Base-by-base conservation (phyloP, 2,888 invertebrate genomes). In the Tachina grossa region DNA sequence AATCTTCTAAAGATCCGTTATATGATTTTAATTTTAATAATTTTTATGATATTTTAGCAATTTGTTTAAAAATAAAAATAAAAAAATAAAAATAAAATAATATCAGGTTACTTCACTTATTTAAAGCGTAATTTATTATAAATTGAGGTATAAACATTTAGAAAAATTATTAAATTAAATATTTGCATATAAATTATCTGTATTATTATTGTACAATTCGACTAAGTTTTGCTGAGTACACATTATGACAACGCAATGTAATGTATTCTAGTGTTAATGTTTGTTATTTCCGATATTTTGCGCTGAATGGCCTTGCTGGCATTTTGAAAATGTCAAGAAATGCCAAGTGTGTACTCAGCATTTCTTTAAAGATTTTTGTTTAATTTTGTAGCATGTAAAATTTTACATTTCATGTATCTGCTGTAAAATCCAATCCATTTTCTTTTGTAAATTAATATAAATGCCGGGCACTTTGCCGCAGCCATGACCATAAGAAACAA, bases 401-500 rank as follows among this genome's bases (percentile, higher is more conserved):
- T 2, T 49, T 76, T 68, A 86, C 82, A 82, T 78, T 45, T 78
- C 77, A 61, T 59, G 49, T 45, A 88, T 79, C 39, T 84, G 80
- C 14, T 87, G 81, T 14, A 90, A 85, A 79, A 95, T 95, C 95
- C 95, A 95, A 87, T 94, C 94, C 1, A 94, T 88, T 89, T 94
- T 95, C 39, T 93, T 88, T 1, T 94, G 94, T 0, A 95, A 94
- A 85, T 94, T 92, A 0, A 95, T 94, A 89, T 95, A 95, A 11
- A 95, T 94, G 2, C 95, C 95, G 0, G 95, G 95, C 87, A 93
- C 94, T 88, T 94, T 94, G 0, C 94, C 95, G 89, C 95, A 95
- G 74, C 93, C 93, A 88, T 94, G 94, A 1, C 95, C 95, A 90
- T 94, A 95, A 0, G 95, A 95, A 1, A 95, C 95, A 0, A 95